Conservation (phyloP, 2,113 vertebrate genomes). For the Poecile atricapillus region DNA sequence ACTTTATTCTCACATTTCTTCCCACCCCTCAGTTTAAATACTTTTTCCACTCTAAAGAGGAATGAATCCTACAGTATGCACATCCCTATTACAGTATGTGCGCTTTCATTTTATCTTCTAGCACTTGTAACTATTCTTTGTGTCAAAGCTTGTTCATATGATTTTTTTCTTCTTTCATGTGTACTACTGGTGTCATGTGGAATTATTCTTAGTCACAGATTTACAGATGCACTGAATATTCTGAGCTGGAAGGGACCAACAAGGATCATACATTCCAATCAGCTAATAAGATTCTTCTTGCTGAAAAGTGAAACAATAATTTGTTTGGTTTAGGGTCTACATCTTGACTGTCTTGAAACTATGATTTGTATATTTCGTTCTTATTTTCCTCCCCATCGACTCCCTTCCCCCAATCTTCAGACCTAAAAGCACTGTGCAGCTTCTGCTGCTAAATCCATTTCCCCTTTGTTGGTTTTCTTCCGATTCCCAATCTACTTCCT, state of each 20-base stretch:
- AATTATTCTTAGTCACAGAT: not conserved
- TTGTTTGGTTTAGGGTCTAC: not conserved
- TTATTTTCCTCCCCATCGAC: not conserved
- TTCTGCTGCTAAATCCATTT: not conserved
- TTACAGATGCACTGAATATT: not conserved
- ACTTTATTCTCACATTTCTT: not conserved
- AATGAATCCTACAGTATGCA: not conserved
- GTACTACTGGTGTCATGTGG: not conserved
- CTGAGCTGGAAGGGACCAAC: not conserved
- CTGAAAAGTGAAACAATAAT: not conserved
- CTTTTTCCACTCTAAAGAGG: not conserved
- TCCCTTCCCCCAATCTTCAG: not conserved
- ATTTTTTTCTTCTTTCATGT: not conserved
- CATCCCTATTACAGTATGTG: not conserved
- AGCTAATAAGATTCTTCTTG: not conserved
- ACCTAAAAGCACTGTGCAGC: not conserved
- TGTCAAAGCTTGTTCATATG: not conserved
- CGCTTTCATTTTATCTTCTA: not conserved
- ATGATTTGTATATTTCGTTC: not conserved
- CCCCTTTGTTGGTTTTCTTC: not conserved
- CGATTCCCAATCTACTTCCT: not conserved
- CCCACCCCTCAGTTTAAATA: not conserved
- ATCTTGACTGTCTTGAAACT: not conserved
- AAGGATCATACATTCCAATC: not conserved
- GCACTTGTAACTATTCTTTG: not conserved